Base-by-base conservation (phyloP, 2,113 vertebrate genomes). In the Gallinago undulata region DNA sequence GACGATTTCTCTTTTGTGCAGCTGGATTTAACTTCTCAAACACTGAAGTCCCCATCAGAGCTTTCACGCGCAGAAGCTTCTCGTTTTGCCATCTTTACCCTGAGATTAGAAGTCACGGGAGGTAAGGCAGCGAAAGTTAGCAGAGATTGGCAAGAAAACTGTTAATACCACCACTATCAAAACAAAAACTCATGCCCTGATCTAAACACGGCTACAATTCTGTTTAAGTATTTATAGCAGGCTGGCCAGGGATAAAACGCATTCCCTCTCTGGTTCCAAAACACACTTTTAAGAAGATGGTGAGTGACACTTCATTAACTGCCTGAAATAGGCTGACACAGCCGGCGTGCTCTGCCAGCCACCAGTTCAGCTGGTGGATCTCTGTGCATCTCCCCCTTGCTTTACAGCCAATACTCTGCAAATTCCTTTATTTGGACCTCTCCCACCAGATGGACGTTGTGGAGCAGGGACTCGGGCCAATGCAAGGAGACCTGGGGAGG, bases 271-370 rank as follows among this genome's bases (percentile, higher is more conserved):
- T 66, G 55, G 84, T 53, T 92, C 89, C 53, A 89, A 82, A 92
- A 68, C 69, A 82, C 28, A 60, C 53, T 95, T 90, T 64, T 68
- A 15, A 84, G 87, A 59, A 84, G 83, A 85, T 67, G 73, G 90
- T 43, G 83, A 96, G 73, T 56, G 89, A 91, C 91, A 94, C 67
- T 82, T 85, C 92, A 95, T 95, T 96, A 96, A 74, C 77, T 81
- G 68, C 11, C 0, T 87, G 81, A 92, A 93, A 94, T 62, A 80
- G 89, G 70, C 86, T 92, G 89, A 82, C 87, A 82, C 43, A 92
- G 80, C 57, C 88, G 21, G 73, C 56, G 72, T 60, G 76, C 74
- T 93, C 87, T 67, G 25, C 55, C 76, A 92, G 83, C 41, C 90
- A 69, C 80, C 80, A 69, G 56, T 89, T 75, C 84, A 89, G 64